Evolutionary conservation across 1,140 invertebrate genomes (phyloP).

Genomic region (Orchesella cincta): DNA sequence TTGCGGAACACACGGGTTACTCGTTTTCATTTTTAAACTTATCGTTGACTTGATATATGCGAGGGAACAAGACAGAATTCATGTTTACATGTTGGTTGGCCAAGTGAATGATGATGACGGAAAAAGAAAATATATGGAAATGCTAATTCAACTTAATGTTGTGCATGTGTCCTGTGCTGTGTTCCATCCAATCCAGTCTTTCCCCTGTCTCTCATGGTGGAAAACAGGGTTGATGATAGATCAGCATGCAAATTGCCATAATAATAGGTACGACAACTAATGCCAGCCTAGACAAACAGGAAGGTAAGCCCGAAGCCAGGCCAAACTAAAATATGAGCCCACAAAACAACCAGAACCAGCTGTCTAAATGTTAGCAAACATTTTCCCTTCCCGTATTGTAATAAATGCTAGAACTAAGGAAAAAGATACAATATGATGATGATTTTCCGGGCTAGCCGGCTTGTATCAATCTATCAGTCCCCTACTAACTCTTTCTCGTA

Average conservation of each 20-base stretch:
- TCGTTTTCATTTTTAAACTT: no score
- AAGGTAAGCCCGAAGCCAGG: not conserved
- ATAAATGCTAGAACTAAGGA: no score
- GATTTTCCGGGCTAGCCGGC: no score
- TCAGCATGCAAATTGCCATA: no score
- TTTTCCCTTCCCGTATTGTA: no score
- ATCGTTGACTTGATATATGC: no score
- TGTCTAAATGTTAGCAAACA: not conserved
- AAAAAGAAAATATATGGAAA: not conserved
- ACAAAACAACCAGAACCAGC: not conserved
- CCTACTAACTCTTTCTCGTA: no score
- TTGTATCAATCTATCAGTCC: no score
- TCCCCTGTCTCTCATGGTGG: not conserved
- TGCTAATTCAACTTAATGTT: conserved; percentile 13
- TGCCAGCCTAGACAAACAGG: not conserved
- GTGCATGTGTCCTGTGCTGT: conserved; percentile 8
- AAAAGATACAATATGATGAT: no score
- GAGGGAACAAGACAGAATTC: not conserved
- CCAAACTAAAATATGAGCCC: not conserved
- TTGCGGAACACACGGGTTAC: not conserved
- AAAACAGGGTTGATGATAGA: conserved; percentile 21
- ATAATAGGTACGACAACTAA: not conserved
- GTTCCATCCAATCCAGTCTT: no score
- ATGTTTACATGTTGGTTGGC: conserved; percentile 15
- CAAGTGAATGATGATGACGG: conserved; percentile 6